Conservation (phyloP, 2,113 vertebrate genomes). For the Pteronura brasiliensis region DNA sequence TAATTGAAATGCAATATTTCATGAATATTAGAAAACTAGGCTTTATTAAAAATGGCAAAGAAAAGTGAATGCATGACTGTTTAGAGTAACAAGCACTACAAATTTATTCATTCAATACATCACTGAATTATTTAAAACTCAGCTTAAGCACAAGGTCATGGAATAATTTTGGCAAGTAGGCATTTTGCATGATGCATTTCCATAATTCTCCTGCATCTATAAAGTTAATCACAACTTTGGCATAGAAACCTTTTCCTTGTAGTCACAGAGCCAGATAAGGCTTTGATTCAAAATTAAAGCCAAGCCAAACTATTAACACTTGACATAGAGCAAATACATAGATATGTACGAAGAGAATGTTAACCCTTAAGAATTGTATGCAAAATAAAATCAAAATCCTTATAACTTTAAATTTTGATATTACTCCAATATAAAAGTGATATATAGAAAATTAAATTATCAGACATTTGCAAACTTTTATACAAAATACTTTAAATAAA, state of each 20-base stretch:
- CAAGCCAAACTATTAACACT: conserved; percentile 65
- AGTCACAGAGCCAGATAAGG: conserved; percentile 72
- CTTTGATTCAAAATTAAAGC: conserved; percentile 73
- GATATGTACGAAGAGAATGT: not conserved
- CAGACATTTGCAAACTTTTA: not conserved
- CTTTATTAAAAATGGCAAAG: conserved; percentile 88
- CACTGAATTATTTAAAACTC: conserved; percentile 90
- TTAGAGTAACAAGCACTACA: conserved; percentile 87
- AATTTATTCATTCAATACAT: conserved; percentile 89
- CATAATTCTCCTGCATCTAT: conserved; percentile 85
- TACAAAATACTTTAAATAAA: not conserved
- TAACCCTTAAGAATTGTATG: not conserved
- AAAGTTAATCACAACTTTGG: conserved; percentile 86
- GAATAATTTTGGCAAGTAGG: conserved; percentile 86
- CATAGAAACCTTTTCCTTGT: conserved; percentile 72
- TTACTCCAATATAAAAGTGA: not conserved
- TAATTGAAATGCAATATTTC: conserved; percentile 90
- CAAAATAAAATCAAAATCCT: not conserved
- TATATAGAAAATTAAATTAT: not conserved
- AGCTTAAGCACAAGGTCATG: conserved; percentile 86
- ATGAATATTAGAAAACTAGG: conserved; percentile 86
- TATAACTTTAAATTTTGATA: not conserved
- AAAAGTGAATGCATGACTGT: conserved; percentile 86
- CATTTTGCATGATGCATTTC: conserved; percentile 85
- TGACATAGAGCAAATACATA: conserved; percentile 31